Base-by-base conservation (phyloP, 2,888 invertebrate genomes). In the Nycteola revayana region DNA sequence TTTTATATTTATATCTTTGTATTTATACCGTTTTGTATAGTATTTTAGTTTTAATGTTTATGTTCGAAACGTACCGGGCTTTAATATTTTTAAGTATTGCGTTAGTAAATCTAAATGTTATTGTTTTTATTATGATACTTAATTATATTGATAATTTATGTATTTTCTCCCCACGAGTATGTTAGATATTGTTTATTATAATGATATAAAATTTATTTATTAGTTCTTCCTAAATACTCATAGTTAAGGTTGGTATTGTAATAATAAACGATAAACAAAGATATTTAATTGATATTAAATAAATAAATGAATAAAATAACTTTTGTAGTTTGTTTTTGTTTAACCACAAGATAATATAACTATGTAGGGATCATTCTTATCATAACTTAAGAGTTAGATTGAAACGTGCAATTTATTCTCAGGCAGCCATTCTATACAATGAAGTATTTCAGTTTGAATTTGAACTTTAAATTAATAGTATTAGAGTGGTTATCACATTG, bases 11-110 rank as follows among this genome's bases (percentile, higher is more conserved):
- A 40, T 62, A 42, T 63, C 60, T 67, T 60, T 67, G 55, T 67
- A 49, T 62, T 51, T 65, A 42, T 65, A 57, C 57, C 43, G 49
- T 51, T 45, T 34, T 55, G 41, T 62, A 56, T 61, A 57, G 60
- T 54, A 66, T 63, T 49, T 65, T 52, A 67, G 52, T 45, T 42
- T 46, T 45, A 51, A 55, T 45, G 40, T 55, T 48, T 57, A 57
- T 52, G 47, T 45, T 51, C 42, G 50, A 49, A 54, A 45, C 66
- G 71, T 75, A 73, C 75, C 71, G 78, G 81, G 82, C 83, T 83
- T 83, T 84, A 83, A 84, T 82, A 76, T 73, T 63, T 59, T 69
- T 82, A 81, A 77, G 76, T 73, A 44, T 58, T 60, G 50, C 70
- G 38, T 71, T 67, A 69, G 66, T 59, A 66, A n/a, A 49, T 42